These are phyloP conservation scores for Eudasyphora cyanicolor DNA, from an alignment of 2,888 invertebrate species.

Conservation along the genomic window DNA sequence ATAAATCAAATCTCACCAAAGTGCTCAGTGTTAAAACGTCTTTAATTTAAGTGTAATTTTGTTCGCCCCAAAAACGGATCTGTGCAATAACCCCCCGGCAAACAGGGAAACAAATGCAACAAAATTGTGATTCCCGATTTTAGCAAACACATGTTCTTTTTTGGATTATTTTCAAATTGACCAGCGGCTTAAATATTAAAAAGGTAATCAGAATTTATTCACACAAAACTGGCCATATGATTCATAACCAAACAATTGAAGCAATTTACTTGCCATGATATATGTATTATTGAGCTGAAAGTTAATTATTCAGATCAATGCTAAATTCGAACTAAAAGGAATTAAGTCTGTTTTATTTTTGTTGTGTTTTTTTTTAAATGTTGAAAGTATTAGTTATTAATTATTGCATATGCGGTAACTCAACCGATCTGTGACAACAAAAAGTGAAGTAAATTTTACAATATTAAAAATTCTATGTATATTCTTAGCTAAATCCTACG, in stretches of 20 bases:
- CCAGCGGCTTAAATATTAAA: constrained; percentile 8
- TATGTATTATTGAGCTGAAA: background rate
- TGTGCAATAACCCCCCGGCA: background rate
- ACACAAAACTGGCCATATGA: background rate
- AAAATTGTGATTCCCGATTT: background rate
- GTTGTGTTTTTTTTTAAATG: too few relatives aligned
- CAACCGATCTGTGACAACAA: too few relatives aligned
- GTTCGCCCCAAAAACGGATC: background rate
- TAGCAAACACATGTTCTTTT: constrained; percentile 48
- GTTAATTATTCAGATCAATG: background rate
- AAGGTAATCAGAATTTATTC: background rate
- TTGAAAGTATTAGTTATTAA: too few relatives aligned
- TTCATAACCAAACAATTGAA: background rate
- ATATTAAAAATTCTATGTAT: too few relatives aligned
- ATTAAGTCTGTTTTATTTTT: background rate
- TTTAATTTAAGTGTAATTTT: constrained; percentile 4
- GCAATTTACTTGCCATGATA: background rate
- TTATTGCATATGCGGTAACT: too few relatives aligned
- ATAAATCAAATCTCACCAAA: constrained; percentile 13
- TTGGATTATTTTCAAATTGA: constrained; percentile 32
- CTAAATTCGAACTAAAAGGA: background rate
- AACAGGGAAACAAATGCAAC: background rate
- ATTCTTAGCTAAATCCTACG: too few relatives aligned
- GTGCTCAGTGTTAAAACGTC: background rate
- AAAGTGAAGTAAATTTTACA: too few relatives aligned